Evolutionary conservation across 2,888 invertebrate species (phyloP).

Genomic region (Sinopyrophorus schimmeli): DNA sequence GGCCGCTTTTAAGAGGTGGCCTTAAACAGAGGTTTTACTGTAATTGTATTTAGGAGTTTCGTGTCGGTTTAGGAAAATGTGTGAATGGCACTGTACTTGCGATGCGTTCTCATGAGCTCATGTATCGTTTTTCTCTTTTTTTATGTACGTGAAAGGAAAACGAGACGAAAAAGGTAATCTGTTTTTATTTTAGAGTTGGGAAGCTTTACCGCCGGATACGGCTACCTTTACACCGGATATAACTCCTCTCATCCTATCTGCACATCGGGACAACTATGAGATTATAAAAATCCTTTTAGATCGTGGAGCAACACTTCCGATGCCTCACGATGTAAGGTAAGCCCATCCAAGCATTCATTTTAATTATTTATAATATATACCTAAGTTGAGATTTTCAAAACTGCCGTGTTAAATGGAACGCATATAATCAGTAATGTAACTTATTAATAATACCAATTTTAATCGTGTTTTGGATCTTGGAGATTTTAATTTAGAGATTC

Average conservation of each 20-base stretch:
- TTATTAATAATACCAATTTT: no score
- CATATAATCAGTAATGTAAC: no score
- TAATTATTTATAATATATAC: no score
- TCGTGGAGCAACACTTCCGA: conserved; percentile 89
- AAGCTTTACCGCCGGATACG: conserved; percentile 86
- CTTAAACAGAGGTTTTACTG: no score
- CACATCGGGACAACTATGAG: conserved; percentile 98
- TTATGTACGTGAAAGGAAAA: no score
- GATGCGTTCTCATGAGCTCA: neutral
- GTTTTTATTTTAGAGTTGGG: conserved; percentile 77
- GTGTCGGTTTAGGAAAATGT: no score
- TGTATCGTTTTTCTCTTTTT: conserved; percentile 5
- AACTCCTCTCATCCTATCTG: conserved; percentile 94
- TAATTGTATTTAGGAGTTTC: no score
- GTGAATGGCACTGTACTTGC: no score
- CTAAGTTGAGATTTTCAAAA: neutral
- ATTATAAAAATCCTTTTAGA: conserved; percentile 97
- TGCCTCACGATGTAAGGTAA: conserved; percentile 91
- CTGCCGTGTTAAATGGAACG: neutral
- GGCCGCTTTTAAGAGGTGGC: no score
- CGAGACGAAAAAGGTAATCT: no score
- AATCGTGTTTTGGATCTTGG: no score
- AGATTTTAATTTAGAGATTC: no score
- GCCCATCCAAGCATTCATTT: conserved; percentile 8
- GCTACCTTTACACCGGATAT: conserved; percentile 97